Conservation (phyloP, 2,888 invertebrate genomes). For the Melieria crassipennis region DNA sequence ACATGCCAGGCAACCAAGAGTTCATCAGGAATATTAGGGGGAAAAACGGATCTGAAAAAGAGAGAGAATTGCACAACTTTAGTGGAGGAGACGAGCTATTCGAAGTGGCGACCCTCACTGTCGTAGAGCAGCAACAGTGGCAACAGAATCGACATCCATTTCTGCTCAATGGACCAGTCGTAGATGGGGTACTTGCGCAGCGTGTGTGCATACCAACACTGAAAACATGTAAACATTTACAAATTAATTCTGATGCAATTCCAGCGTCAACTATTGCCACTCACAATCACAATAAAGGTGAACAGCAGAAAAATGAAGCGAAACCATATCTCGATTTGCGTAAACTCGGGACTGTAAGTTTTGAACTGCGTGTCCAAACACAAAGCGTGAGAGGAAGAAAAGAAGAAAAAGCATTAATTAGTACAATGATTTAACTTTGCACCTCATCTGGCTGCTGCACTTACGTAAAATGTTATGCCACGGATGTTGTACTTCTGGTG, state of each 20-base stretch:
- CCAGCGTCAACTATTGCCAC: slow-evolving; percentile 50
- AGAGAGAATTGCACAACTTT: neutral
- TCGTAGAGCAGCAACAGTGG: slow-evolving; percentile 90
- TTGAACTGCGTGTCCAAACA: slow-evolving; percentile 76
- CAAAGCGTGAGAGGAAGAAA: slow-evolving; percentile 15
- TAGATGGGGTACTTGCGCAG: slow-evolving; percentile 85
- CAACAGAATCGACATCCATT: slow-evolving; percentile 90
- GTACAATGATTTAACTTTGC: neutral
- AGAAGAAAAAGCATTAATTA: neutral
- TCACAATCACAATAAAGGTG: slow-evolving; percentile 88
- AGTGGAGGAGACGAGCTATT: neutral
- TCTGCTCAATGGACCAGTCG: slow-evolving; percentile 98
- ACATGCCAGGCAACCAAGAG: slow-evolving; percentile 90
- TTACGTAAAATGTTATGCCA: slow-evolving; percentile 86
- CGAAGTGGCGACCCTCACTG: slow-evolving; percentile 71
- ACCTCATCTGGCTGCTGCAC: slow-evolving; percentile 58
- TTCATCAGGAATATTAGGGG: slow-evolving; percentile 89
- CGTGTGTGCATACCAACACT: slow-evolving; percentile 95
- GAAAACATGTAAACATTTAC: slow-evolving; percentile 50
- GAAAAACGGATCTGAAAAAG: slow-evolving; percentile 86
- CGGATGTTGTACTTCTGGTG: slow-evolving; percentile 85
- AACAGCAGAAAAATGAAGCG: slow-evolving; percentile 90
- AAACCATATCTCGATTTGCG: slow-evolving; percentile 98
- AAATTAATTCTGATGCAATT: neutral
- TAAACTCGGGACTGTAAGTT: slow-evolving; percentile 95